Evolutionary conservation across 2,888 invertebrate species (phyloP).

Genomic region (Acrobeloides nanus): DNA sequence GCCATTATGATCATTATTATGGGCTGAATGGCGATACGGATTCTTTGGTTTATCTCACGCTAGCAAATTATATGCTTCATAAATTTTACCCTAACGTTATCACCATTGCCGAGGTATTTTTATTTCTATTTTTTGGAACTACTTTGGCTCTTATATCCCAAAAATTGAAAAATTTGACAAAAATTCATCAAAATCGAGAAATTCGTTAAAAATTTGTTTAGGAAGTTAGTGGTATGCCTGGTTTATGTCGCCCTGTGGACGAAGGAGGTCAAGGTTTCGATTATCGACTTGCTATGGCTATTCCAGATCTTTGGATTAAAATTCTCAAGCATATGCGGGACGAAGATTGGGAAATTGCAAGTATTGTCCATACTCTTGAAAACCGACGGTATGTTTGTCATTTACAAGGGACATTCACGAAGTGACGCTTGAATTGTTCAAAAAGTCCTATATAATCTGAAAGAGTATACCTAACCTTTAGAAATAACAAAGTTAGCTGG

Average conservation of each 20-base stretch:
- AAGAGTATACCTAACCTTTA: no score
- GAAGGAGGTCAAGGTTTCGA: conserved; percentile 96
- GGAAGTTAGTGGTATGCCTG: conserved; percentile 99
- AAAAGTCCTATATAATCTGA: no score
- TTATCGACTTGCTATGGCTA: conserved; percentile 88
- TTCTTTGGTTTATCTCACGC: conserved; percentile 82
- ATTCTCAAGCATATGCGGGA: conserved; percentile 63
- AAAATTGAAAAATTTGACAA: background rate
- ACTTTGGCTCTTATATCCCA: background rate
- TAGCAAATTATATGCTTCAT: conserved; percentile 85
- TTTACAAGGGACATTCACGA: no score
- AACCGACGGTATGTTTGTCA: conserved; percentile 66
- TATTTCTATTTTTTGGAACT: background rate
- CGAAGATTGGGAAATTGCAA: conserved; percentile 86
- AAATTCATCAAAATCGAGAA: no score
- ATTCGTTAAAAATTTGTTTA: no score
- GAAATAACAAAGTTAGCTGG: no score
- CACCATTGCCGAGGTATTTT: conserved; percentile 90
- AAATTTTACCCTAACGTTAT: conserved; percentile 65
- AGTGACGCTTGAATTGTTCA: no score
- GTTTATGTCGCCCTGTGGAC: conserved; percentile 77
- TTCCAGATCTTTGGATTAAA: conserved; percentile 96
- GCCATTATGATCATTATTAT: conserved; percentile 64
- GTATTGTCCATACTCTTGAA: conserved; percentile 81
- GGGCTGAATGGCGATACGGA: conserved; percentile 92